Percentiles rank a stretch among this genome's conserved stretches.
Conservation (phyloP, 53 echinoderm and acorn worm species). For the Temnopleurus reevesii region DNA sequence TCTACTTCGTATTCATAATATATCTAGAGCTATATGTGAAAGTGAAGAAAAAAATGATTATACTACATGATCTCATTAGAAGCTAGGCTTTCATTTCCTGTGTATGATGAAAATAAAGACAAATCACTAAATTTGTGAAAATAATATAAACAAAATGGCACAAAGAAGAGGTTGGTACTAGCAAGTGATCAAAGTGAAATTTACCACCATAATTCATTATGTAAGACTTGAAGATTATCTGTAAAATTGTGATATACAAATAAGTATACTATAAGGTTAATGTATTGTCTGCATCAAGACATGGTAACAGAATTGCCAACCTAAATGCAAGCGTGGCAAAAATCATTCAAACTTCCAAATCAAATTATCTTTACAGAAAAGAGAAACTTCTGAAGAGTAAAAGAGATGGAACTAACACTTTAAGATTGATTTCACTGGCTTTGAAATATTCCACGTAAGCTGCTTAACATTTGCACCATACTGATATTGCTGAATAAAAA, state of each 20-base stretch:
- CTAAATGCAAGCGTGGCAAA: no score
- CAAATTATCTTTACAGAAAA: no score
- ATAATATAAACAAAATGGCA: not conserved
- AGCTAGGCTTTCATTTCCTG: not conserved
- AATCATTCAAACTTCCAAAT: no score
- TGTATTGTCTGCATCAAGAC: no score
- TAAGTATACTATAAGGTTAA: no score
- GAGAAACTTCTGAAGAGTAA: no score
- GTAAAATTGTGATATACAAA: no score
- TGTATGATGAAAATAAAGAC: not conserved
- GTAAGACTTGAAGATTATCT: no score
- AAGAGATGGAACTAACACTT: no score
- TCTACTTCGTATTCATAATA: constrained; percentile 22
- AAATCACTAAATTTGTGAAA: constrained; percentile 8
- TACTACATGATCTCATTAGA: constrained; percentile 45
- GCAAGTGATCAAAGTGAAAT: not conserved
- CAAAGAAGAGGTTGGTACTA: not conserved
- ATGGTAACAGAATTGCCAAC: no score
- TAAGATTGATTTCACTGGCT: no score
- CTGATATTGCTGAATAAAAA: not conserved
- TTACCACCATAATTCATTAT: not conserved
- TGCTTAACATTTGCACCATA: not conserved
- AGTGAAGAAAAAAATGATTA: constrained; percentile 48
- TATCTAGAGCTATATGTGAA: constrained; percentile 31
- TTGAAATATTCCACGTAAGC: no score